Evolutionary conservation across 2,113 vertebrate genomes (phyloP).

Genomic region (Erpornis zantholeuca): DNA sequence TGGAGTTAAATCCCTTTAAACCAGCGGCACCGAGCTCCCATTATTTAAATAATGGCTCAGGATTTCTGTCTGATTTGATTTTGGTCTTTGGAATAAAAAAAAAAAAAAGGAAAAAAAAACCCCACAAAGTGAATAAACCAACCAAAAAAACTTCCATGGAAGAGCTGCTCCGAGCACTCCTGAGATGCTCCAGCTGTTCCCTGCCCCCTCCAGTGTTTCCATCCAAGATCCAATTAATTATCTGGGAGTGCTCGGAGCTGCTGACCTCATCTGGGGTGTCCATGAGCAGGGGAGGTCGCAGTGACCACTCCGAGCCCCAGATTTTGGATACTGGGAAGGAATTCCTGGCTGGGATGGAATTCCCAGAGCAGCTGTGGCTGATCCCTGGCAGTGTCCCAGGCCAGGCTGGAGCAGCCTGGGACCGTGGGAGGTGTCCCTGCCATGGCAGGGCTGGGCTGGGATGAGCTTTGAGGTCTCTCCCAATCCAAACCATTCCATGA

Average conservation of each 20-base stretch:
- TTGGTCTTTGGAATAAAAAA: background rate
- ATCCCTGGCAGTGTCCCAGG: background rate
- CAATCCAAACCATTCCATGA: background rate
- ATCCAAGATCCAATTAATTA: background rate
- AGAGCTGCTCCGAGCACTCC: background rate
- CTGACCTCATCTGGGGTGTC: background rate
- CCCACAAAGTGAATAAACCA: background rate
- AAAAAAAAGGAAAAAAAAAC: background rate
- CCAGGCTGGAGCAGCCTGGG: background rate
- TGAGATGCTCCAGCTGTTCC: background rate
- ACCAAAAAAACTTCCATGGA: background rate
- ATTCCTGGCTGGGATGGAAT: background rate
- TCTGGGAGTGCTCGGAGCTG: background rate
- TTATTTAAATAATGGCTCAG: slow-evolving; percentile 6
- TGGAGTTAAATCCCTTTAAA: slow-evolving; percentile 36
- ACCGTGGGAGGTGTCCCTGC: background rate
- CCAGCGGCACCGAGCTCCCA: background rate
- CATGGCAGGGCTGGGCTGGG: fast-evolving
- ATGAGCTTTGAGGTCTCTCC: background rate
- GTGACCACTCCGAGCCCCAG: background rate
- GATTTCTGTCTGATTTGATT: background rate
- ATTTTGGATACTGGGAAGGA: background rate
- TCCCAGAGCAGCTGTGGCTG: background rate
- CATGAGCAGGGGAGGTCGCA: background rate
- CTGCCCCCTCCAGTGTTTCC: background rate